Conservation (phyloP, 2,888 invertebrate genomes). For the Ophraella communa region DNA sequence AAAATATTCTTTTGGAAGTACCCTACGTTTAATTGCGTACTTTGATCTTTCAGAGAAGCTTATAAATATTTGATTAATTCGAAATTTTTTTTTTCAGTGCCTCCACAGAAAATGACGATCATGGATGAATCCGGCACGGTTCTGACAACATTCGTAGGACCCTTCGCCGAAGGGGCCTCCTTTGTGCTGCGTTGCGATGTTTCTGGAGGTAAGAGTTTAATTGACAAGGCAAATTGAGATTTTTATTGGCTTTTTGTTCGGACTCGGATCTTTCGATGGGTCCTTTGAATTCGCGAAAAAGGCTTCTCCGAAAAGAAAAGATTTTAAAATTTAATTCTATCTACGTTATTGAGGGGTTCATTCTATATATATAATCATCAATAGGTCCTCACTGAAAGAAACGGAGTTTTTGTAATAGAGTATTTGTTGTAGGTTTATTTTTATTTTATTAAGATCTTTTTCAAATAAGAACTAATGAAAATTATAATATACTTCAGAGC, state of each 20-base stretch:
- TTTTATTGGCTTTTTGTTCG: constrained; percentile 27
- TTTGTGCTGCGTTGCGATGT: constrained; percentile 80
- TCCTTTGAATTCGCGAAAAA: constrained; percentile 10
- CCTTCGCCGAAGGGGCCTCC: constrained; percentile 81
- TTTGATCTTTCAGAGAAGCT: constrained; percentile 15
- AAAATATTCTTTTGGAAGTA: not conserved
- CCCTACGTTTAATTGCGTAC: not conserved
- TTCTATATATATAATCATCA: constrained; percentile 12
- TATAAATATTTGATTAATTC: constrained; percentile 32
- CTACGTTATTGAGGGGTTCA: not conserved
- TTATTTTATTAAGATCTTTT: too few relatives aligned
- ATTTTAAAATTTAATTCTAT: constrained; percentile 19
- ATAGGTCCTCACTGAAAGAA: not conserved
- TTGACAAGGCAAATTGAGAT: constrained; percentile 27
- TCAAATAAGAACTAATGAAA: too few relatives aligned
- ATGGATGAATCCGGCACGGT: constrained; percentile 68
- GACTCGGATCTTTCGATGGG: constrained; percentile 10
- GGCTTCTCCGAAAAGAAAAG: constrained; percentile 9
- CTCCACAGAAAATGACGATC: constrained; percentile 81
- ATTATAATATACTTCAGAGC: too few relatives aligned
- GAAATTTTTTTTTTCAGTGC: constrained; percentile 69
- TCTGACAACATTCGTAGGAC: constrained; percentile 80
- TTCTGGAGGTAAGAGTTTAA: constrained; percentile 72
- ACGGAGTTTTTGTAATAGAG: not conserved
- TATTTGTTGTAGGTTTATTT: not conserved